These are phyloP conservation scores for Drosophila flavopinicola DNA, from an alignment of 2,888 invertebrate species.

Conservation along the genomic window DNA sequence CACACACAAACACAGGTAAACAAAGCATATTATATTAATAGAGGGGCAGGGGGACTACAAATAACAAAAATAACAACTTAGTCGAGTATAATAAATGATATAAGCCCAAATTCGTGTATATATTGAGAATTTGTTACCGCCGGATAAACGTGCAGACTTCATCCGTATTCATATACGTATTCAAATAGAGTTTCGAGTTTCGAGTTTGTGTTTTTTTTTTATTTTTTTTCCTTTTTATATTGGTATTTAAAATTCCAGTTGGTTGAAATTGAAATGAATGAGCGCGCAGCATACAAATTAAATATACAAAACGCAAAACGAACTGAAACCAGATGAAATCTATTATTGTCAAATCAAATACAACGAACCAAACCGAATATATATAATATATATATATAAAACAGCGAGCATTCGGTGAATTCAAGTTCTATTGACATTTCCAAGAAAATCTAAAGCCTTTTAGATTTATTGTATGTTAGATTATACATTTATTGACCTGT, in stretches of 20 bases:
- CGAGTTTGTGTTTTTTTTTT: no score
- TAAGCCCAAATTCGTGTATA: conserved; percentile 26
- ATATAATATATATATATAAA: conserved; percentile 1
- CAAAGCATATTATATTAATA: conserved; percentile 37
- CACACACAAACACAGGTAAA: conserved; percentile 20
- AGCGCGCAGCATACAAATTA: conserved; percentile 13
- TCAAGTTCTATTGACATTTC: conserved; percentile 62
- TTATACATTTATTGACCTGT: conserved; percentile 14
- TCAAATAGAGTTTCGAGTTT: no score
- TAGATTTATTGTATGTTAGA: conserved; percentile 1
- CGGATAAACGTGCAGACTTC: conserved; percentile 32
- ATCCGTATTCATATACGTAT: conserved; percentile 30
- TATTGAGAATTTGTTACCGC: conserved; percentile 34
- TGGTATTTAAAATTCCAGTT: conserved; percentile 42
- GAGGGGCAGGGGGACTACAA: conserved; percentile 1
- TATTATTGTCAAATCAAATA: conserved; percentile 21
- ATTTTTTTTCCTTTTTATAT: no score
- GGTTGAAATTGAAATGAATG: conserved; percentile 39
- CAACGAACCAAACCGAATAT: background rate
- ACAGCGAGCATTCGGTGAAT: conserved; percentile 20
- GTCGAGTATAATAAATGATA: conserved; percentile 32
- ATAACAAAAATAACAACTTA: conserved; percentile 11
- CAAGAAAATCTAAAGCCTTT: conserved; percentile 51
- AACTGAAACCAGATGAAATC: conserved; percentile 41
- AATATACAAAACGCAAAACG: conserved; percentile 26